These are phyloP conservation scores for Phodopus roborovskii DNA, from an alignment of 2,113 vertebrate species.

Conservation along the genomic window DNA sequence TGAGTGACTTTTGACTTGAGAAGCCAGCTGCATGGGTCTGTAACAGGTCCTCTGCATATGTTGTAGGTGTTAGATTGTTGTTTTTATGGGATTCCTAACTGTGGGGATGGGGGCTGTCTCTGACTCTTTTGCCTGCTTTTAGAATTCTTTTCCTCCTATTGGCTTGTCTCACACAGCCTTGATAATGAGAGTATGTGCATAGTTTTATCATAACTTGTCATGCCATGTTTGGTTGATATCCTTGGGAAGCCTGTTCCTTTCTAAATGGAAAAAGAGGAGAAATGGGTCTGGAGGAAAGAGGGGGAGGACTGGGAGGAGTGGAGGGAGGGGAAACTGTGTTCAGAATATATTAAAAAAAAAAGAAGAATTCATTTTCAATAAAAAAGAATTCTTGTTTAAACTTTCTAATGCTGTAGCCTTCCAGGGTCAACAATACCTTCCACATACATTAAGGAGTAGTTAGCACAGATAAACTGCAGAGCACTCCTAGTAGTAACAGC, in stretches of 20 bases:
- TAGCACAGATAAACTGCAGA: constrained; percentile 15
- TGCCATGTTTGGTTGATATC: not conserved
- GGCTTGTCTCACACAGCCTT: not conserved
- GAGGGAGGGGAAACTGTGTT: not conserved
- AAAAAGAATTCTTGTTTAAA: not conserved
- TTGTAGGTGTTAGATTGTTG: not conserved
- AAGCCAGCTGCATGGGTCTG: not conserved
- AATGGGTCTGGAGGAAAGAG: not conserved
- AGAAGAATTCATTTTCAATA: not conserved
- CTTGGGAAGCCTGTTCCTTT: not conserved
- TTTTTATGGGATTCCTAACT: not conserved
- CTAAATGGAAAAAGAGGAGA: not conserved
- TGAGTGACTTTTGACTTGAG: constrained; percentile 3
- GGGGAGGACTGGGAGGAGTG: not conserved
- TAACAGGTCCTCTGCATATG: not conserved
- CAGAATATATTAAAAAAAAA: not conserved
- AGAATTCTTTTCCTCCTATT: not conserved
- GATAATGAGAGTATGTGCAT: not conserved
- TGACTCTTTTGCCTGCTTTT: not conserved
- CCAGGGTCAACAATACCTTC: not conserved
- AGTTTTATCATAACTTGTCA: not conserved
- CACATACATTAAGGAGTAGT: constrained; percentile 31
- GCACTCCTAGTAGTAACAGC: not conserved
- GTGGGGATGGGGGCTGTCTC: not conserved
- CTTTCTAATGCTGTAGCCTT: constrained; percentile 62